Conservation (phyloP, 2,113 vertebrate genomes). For the Cardinalis cardinalis region DNA sequence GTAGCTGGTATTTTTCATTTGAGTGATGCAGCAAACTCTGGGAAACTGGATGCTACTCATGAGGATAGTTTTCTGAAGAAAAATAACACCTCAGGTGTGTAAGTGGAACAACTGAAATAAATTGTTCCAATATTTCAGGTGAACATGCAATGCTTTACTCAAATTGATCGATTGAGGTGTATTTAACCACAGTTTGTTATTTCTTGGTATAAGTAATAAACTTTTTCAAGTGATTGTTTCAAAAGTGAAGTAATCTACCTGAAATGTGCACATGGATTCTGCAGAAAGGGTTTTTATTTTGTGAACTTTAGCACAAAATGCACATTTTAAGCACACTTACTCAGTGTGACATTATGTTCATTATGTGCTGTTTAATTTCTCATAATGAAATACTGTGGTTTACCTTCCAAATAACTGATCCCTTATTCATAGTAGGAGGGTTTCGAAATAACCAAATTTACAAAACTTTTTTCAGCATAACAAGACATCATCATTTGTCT, state of each 20-base stretch:
- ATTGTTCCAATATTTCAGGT: neutral
- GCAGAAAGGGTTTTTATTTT: neutral
- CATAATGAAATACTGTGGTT: neutral
- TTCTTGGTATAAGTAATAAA: neutral
- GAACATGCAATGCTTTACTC: neutral
- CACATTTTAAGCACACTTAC: neutral
- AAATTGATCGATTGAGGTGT: neutral
- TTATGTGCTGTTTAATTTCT: neutral
- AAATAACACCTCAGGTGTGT: neutral
- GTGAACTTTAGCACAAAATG: neutral
- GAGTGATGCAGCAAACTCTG: neutral
- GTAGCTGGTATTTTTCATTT: neutral
- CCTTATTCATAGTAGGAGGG: accelerated
- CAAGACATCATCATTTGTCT: neutral
- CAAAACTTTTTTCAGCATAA: neutral
- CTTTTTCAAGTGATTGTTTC: neutral
- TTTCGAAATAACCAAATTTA: neutral
- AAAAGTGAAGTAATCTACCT: neutral
- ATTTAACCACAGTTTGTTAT: neutral
- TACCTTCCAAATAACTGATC: neutral
- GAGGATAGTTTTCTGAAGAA: neutral
- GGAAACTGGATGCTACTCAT: neutral
- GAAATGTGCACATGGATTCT: neutral
- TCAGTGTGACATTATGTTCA: neutral
- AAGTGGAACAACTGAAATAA: neutral